phyloP scores from a whole-genome alignment of 2,797 vertebrate species.

The Pseudomugil gertrudae region DNA sequence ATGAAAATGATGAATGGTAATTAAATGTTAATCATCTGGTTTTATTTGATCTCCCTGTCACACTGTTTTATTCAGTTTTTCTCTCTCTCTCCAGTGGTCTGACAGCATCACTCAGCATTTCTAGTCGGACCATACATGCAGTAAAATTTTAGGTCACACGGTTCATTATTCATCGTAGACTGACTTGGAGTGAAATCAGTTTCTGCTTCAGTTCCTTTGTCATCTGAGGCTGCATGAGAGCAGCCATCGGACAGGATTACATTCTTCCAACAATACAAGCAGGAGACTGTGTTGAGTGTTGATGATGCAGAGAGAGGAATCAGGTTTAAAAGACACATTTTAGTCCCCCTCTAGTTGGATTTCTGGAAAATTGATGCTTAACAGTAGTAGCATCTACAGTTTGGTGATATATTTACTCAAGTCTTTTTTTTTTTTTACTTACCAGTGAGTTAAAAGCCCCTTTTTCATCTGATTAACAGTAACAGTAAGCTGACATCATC shows the following conservation, averaged over 20 bases:
- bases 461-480: constrained; percentile 54
- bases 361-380: not conserved
- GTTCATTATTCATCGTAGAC: constrained; percentile 68
- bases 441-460: constrained; percentile 10
- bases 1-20: not conserved
- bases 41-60: constrained; percentile 8
- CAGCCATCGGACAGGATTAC: constrained; percentile 12
- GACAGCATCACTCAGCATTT: constrained; percentile 58
- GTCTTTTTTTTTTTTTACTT: constrained; percentile 19
- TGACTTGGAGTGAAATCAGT: constrained; percentile 57
- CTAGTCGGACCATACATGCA: constrained; percentile 40
- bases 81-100: constrained; percentile 9
- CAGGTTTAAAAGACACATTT: not conserved
- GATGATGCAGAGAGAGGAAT: not conserved
- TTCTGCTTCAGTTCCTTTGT: constrained; percentile 52
- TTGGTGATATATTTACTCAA: constrained; percentile 8
- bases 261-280: not conserved
- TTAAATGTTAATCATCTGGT: constrained; percentile 19
- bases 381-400: constrained; percentile 17
- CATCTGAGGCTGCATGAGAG: constrained; percentile 40
- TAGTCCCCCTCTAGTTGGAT: not conserved
- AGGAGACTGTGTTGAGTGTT: not conserved
- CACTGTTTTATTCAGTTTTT: constrained; percentile 10
- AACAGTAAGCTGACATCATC: constrained; percentile 53
- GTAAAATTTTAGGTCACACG: constrained; percentile 66